A percentile compares a stretch with the other conserved stretches of the same genome.
Evolutionary conservation across 1,140 invertebrate genomes (phyloP).

Genomic region (Sminthurides bifidus): DNA sequence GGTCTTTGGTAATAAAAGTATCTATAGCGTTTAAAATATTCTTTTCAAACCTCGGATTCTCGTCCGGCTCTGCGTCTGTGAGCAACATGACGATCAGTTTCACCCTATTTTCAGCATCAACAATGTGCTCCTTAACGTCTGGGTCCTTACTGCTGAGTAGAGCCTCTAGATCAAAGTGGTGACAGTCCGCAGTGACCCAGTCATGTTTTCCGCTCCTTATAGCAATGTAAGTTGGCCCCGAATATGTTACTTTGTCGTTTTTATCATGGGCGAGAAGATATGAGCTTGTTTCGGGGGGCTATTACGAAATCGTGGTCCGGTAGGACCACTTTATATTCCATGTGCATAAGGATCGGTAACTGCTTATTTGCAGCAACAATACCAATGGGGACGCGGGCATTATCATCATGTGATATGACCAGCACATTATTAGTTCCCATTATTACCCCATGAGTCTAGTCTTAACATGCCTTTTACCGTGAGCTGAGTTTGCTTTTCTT

Average conservation of each 20-base stretch:
- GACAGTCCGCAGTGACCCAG: constrained; percentile 33
- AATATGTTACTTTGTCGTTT: constrained; percentile 33
- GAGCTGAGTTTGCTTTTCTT: no score
- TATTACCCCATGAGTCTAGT: constrained; percentile 31
- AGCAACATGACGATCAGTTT: constrained; percentile 38
- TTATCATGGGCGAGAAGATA: constrained; percentile 26
- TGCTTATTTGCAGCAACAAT: constrained; percentile 38
- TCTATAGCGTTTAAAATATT: constrained; percentile 8
- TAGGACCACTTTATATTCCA: constrained; percentile 36
- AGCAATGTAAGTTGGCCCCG: constrained; percentile 37
- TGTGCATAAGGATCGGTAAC: constrained; percentile 36
- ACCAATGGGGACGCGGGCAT: constrained; percentile 36
- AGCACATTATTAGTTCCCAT: not conserved
- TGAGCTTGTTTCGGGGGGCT: constrained; percentile 34
- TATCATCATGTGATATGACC: not conserved
- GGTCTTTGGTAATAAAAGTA: constrained; percentile 23
- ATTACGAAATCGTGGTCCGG: constrained; percentile 40
- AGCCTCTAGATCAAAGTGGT: constrained; percentile 37
- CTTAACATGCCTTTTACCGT: constrained; percentile 32
- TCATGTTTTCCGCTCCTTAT: constrained; percentile 35
- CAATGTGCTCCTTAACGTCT: constrained; percentile 1
- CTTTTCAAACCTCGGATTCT: constrained; percentile 33
- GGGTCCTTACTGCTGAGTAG: no score
- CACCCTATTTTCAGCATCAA: constrained; percentile 2
- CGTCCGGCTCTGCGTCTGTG: constrained; percentile 37